Evolutionary conservation across 2,113 vertebrate species (phyloP).

Genomic region (Synchiropus splendidus): DNA sequence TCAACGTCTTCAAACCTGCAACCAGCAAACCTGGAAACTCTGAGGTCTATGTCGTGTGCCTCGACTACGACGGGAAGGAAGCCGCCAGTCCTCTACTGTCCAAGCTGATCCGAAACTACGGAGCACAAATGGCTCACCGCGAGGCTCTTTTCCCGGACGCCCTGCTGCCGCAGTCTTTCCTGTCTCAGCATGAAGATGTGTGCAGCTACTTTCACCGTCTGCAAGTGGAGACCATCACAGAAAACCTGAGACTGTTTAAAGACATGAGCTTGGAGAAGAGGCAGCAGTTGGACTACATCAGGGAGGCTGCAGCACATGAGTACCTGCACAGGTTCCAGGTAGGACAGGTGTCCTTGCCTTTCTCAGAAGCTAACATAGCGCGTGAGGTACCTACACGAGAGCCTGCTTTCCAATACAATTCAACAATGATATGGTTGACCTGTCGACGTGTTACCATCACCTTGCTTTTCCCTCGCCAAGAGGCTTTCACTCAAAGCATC

Average conservation of each 20-base stretch:
- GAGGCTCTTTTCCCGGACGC: conserved; percentile 74
- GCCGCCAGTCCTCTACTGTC: conserved; percentile 70
- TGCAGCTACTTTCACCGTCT: conserved; percentile 77
- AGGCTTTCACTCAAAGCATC: too few relatives aligned
- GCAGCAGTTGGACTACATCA: conserved; percentile 62
- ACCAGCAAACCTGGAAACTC: conserved; percentile 97
- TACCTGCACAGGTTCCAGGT: conserved; percentile 74
- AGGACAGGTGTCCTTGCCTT: too few relatives aligned
- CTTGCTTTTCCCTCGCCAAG: too few relatives aligned
- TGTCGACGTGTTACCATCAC: too few relatives aligned
- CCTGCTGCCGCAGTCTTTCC: conserved; percentile 75
- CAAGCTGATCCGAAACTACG: conserved; percentile 81
- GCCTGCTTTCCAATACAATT: too few relatives aligned
- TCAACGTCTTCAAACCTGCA: conserved; percentile 87
- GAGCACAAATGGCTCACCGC: conserved; percentile 59
- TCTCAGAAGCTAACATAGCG: too few relatives aligned
- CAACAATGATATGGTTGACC: too few relatives aligned
- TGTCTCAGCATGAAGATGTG: conserved; percentile 75
- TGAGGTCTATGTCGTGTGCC: conserved; percentile 84
- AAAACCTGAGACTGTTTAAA: conserved; percentile 81
- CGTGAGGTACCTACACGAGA: too few relatives aligned
- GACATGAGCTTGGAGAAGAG: conserved; percentile 60
- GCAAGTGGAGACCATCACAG: conserved; percentile 82
- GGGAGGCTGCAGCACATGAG: conserved; percentile 71
- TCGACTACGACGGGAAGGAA: conserved; percentile 70